Base-by-base conservation (phyloP, 2,113 vertebrate genomes). In the Grammomys surdaster region DNA sequence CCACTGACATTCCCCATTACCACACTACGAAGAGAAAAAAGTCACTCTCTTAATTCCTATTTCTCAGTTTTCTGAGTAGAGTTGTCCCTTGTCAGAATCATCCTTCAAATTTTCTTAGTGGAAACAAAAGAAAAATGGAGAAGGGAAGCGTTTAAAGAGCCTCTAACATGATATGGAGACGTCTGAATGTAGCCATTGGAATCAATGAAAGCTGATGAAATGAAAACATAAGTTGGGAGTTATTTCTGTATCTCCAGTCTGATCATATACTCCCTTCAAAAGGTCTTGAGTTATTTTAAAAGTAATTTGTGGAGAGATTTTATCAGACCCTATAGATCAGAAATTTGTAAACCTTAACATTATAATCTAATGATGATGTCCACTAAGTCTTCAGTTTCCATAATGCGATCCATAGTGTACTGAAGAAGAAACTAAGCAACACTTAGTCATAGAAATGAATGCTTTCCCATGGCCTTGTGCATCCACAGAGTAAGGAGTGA, bases 231-330 rank as follows among this genome's bases (percentile, higher is more conserved):
- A 14, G 43, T 63, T 80, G 13, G 17, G 58, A 81, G 65, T 20
- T 26, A 54, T 9, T 73, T 60, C 22, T 65, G 11, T 70, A 33
- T 36, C 22, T 51, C 28, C 51, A 26, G 3, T 31, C 1, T 73
- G 78, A 12, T 13, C 46, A 13, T 46, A 9, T 70, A n/a, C 48
- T 56, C 7, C 78, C 65, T 90, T 60, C 31, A 40, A 75, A 87
- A 88, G 22, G 5, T n/a, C 28, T 80, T 95, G 26, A 72, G 17
- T 87, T 95, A 84, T 76, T 96, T 91, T 70, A 12, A 92, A 93
- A 86, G 75, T 54, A 51, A 12, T 58, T n/a, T 31, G 90, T 85
- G 56, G 31, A 60, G 78, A 8, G 4, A 73, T 94, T 88, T 67
- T 77, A 33, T 81, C 54, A 26, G 3, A 11, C 87, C 7, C 22